These are phyloP conservation scores for Amiota mariae DNA, from an alignment of 2,888 invertebrate genomes.

Conservation along the genomic window DNA sequence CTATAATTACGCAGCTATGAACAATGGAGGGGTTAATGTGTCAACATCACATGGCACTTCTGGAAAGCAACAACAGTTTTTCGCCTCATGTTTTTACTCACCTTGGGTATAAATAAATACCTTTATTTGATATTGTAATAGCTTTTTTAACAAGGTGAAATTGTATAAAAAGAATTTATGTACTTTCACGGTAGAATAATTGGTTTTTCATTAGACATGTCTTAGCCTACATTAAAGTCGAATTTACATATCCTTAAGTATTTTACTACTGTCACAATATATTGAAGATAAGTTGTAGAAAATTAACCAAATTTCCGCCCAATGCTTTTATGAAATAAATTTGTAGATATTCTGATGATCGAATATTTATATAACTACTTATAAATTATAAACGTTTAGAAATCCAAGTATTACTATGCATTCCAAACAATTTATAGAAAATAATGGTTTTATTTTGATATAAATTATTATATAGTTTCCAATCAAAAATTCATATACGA, in stretches of 20 bases:
- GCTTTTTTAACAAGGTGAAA: not conserved
- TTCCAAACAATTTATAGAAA: too few species aligned
- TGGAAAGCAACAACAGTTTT: conserved; percentile 69
- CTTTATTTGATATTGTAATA: not conserved
- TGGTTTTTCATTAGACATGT: not conserved
- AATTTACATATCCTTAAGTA: conserved; percentile 59
- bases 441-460: too few species aligned
- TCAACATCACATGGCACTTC: conserved; percentile 45
- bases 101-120: conserved; percentile 65
- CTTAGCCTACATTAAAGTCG: conserved; percentile 44
- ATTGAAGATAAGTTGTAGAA: not conserved
- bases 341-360: too few species aligned
- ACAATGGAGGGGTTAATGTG: conserved; percentile 32
- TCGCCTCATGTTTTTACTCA: conserved; percentile 70
- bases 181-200: not conserved
- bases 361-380: too few species aligned
- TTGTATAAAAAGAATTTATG: too few species aligned
- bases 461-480: too few species aligned
- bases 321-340: not conserved
- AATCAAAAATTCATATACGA: too few species aligned
- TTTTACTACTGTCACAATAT: not conserved
- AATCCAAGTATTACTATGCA: too few species aligned
- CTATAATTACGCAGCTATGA: conserved; percentile 63
- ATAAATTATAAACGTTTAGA: too few species aligned
- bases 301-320: conserved; percentile 19